These are phyloP conservation scores for Bufotes viridis DNA, from an alignment of 2,797 vertebrate genomes.

Conservation along the genomic window DNA sequence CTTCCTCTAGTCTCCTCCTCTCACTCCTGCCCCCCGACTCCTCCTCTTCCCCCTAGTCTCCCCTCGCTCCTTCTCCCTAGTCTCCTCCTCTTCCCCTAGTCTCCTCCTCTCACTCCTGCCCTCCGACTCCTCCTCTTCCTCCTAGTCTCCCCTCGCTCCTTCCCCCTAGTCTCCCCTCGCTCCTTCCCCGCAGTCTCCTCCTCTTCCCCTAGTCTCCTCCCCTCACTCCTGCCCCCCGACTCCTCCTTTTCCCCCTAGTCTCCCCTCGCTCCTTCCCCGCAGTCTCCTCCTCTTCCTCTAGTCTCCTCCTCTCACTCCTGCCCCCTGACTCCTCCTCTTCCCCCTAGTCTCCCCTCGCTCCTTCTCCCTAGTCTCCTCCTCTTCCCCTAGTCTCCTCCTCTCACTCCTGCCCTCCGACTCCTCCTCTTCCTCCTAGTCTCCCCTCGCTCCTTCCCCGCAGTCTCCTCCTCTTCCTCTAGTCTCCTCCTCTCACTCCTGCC, in stretches of 20 bases:
- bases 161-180: too few species aligned
- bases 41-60: not conserved
- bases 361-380: not conserved
- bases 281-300: too few species aligned
- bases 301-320: not conserved
- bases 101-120: not conserved
- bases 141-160: too few species aligned
- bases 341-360: too few species aligned
- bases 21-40: not conserved
- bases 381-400: not conserved
- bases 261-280: too few species aligned
- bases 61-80: too few species aligned
- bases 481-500: too few species aligned
- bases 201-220: too few species aligned
- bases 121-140: not conserved
- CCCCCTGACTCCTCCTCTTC: not conserved
- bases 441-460: too few species aligned
- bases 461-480: too few species aligned
- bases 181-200: too few species aligned
- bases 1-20: too few species aligned
- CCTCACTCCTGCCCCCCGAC: not conserved
- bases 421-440: not conserved
- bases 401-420: not conserved
- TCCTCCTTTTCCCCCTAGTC: not conserved
- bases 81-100: not conserved